Percentiles rank a stretch among this genome's conserved stretches.
phyloP scores from a whole-genome alignment of 2,113 vertebrate species.

The Corythornis cristatus region DNA sequence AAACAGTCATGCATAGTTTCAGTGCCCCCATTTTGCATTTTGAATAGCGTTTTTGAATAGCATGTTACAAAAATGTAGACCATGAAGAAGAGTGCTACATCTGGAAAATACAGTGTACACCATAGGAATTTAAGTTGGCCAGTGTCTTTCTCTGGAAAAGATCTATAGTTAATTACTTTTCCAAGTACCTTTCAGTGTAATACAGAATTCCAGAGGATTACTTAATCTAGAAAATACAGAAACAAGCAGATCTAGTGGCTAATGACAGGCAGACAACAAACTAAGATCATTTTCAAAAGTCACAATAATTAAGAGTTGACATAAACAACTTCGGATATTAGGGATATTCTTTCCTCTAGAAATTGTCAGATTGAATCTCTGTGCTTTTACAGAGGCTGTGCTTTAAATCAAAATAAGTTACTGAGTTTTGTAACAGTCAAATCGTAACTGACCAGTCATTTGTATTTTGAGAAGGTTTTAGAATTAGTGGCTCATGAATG shows the following conservation, averaged over 20 bases:
- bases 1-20: fast-evolving
- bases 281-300: background rate
- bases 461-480: background rate
- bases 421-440: background rate
- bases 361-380: background rate
- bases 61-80: background rate
- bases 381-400: background rate
- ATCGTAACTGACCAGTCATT: background rate
- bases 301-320: background rate
- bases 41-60: no score
- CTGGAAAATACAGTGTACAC: background rate
- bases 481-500: background rate
- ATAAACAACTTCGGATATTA: background rate
- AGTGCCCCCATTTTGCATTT: fast-evolving
- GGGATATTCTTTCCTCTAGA: background rate
- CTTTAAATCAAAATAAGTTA: background rate
- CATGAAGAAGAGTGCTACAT: fast-evolving
- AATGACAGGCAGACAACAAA: background rate
- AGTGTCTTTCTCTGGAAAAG: background rate
- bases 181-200: background rate
- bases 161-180: background rate
- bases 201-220: background rate
- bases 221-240: background rate
- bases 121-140: background rate
- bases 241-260: background rate